These are phyloP conservation scores for Lacerta bilineata DNA, from an alignment of 2,797 vertebrate genomes.

Conservation along the genomic window DNA sequence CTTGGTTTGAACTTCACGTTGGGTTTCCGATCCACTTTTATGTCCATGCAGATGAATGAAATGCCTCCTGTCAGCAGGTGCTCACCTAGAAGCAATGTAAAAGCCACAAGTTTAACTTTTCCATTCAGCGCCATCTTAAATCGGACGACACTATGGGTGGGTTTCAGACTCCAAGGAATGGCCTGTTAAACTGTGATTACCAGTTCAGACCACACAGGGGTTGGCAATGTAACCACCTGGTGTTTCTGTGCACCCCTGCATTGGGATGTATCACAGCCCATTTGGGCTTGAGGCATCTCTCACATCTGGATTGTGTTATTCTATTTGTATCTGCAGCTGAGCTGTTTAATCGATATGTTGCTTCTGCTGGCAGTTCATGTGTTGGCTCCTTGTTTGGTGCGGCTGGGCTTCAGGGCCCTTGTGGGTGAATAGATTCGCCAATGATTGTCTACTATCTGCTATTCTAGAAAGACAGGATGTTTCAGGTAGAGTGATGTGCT, in stretches of 20 bases:
- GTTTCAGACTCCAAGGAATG: neutral
- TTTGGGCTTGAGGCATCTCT: neutral
- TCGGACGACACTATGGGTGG: too few relatives aligned
- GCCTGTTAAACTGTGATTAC: neutral
- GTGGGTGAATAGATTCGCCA: neutral
- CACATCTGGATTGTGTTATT: neutral
- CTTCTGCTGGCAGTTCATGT: neutral
- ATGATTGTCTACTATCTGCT: neutral
- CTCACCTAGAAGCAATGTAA: accelerated
- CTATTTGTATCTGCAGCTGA: too few relatives aligned
- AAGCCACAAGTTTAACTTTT: neutral
- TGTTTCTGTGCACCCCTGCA: neutral
- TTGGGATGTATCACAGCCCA: neutral
- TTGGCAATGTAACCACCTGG: neutral
- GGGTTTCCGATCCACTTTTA: neutral
- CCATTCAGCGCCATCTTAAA: neutral
- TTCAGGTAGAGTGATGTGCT: neutral
- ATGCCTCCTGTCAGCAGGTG: neutral
- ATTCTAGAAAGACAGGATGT: too few relatives aligned
- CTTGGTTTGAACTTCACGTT: accelerated
- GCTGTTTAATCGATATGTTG: neutral
- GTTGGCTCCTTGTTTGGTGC: neutral
- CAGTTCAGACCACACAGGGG: neutral
- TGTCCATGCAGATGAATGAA: neutral
- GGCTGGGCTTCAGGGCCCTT: neutral